phyloP scores from a whole-genome alignment of 2,113 vertebrate genomes.

The Rallus limicola region DNA sequence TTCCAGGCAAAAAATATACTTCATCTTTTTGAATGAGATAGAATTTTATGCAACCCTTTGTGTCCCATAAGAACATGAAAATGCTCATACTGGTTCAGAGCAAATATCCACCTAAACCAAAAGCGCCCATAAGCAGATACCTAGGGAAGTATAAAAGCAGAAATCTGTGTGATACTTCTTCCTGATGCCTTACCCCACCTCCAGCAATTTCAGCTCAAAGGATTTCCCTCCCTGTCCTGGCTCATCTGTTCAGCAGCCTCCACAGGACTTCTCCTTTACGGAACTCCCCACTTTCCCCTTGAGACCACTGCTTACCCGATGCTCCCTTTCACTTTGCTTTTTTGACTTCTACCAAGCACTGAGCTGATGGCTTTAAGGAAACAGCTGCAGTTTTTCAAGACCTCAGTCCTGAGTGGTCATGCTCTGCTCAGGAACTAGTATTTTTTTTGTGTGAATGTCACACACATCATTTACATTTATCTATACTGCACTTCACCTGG shows the following conservation, averaged over 20 bases:
- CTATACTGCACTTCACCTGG: background rate
- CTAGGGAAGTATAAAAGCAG: background rate
- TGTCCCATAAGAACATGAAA: background rate
- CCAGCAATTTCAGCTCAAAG: background rate
- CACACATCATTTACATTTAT: background rate
- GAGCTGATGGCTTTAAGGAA: background rate
- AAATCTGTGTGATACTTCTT: background rate
- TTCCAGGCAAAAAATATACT: background rate
- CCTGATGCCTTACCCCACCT: background rate
- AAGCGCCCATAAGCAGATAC: background rate
- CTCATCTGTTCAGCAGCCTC: background rate
- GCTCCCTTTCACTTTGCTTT: background rate
- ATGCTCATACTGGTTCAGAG: background rate
- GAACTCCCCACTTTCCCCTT: background rate
- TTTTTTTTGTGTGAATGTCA: background rate
- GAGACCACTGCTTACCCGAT: background rate
- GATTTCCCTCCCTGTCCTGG: background rate
- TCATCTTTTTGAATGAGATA: background rate
- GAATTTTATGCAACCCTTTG: background rate
- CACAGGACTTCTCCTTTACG: background rate
- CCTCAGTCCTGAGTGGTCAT: background rate
- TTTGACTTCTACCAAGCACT: background rate
- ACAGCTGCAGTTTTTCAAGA: background rate
- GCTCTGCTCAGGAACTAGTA: background rate
- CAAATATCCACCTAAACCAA: background rate